Base-by-base conservation (phyloP, 2,797 vertebrate species). In the Spatula versicolor region DNA sequence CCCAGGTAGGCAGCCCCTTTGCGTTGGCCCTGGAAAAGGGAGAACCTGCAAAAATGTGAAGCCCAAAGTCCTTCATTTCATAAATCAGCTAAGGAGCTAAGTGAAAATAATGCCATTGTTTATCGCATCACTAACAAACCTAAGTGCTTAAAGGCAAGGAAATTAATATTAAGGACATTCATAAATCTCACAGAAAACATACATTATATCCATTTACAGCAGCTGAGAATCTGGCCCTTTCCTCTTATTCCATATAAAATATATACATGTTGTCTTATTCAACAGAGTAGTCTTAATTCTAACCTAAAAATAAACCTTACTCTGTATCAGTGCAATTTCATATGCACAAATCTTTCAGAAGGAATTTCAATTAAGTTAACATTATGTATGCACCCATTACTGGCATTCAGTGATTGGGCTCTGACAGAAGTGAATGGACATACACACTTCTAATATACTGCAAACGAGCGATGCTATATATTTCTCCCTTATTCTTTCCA, bases 381-480 rank as follows among this genome's bases (percentile, higher is more conserved):
- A 96, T 97, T 96, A 96, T 92, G 95, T 95, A 95, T 96, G 94
- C 95, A 96, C 89, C 95, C 95, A 97, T 96, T 97, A 96, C 95
- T 83, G 80, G 93, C 94, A 41, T 20, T 5, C 64, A 15, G 91
- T 90, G 94, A 97, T 90, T 95, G 94, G 92, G 96, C 87, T 95
- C 92, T 93, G 86, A 96, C 91, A 95, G 93, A 95, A 88, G 56
- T 73, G 52, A 94, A 93, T 79, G 92, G 95, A 94, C 94, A 92
- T 84, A 88, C 10, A 91, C 95, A 93, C 92, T 97, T 86, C 75
- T 94, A 96, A 94, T 96, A 88, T 67, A 94, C 92, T 96, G 92
- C 74, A 95, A 95, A 93, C 88, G 80, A 96, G 60, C 86, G 83
- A 69, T 12, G 68, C 62, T 87, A 95, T 86, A 72, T 81, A 83